Base-by-base conservation (phyloP, 2,888 invertebrate species). In the Mystacides longicornis region DNA sequence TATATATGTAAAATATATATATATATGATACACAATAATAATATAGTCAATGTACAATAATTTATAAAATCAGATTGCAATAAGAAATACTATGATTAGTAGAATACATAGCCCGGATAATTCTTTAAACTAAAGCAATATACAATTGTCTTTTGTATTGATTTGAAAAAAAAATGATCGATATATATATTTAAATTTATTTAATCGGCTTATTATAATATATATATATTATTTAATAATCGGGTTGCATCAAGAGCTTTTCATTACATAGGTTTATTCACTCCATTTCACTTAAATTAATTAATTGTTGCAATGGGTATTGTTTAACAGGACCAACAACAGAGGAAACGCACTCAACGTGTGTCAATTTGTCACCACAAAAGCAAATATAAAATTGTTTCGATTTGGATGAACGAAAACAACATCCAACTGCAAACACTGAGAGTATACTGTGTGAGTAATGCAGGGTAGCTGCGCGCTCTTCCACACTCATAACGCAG, bases 401-500 rank as follows among this genome's bases (percentile, higher is more conserved):
- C n/a, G 11, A 18, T 20, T 14, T 3, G 16, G 18, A 5, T 43
- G n/a, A 48, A 53, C 47, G 21, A 33, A 53, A 53, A 18, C 20
- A 23, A 53, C 53, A 53, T 49, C 52, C 49, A 52, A 23, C 37
- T 49, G 49, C 31, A 47, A 33, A 37, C 37, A 37, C 3, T 37
- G 37, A 37, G 3, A 14, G 16, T 16, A 14, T n/a, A 37, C 3
- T 37, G 37, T 7, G 14, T 37, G 37, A 4, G 37, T n/a, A n/a
- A n/a, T 7, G 37, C 14, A 37, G 4, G 37, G 4, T 4, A 4
- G 37, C 37, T 37, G 37, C 14, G 37, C 27, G 11, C 27, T 27
- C 27, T 5, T 5, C 27, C 27, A 7, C 27, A 11, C 5, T 5
- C 27, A 27, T 11, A 7, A 11, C 27, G 11, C 27, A 7, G 11